phyloP scores from a whole-genome alignment of 2,113 vertebrate species.

The Vicugna pacos region DNA sequence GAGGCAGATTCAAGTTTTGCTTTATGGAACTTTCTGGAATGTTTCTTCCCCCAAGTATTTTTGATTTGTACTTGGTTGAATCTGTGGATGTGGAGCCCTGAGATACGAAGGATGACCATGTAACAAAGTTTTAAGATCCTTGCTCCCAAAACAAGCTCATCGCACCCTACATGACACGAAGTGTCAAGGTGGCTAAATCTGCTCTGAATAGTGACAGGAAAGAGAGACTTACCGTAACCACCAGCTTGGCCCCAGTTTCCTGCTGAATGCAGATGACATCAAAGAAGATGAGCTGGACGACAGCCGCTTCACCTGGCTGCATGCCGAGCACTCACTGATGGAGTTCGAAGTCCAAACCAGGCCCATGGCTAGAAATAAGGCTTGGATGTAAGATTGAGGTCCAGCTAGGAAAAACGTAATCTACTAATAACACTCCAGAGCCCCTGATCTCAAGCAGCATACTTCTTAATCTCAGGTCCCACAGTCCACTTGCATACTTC shows the following conservation, averaged over 20 bases:
- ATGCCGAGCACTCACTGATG: not conserved
- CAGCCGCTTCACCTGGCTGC: not conserved
- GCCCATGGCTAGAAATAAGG: not conserved
- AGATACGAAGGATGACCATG: too few species aligned
- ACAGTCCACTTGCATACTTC: not conserved
- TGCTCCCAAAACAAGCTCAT: not conserved
- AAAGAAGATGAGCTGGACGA: not conserved
- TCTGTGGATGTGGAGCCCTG: too few species aligned
- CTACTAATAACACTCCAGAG: too few species aligned
- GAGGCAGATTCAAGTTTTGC: too few species aligned
- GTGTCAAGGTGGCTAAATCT: not conserved
- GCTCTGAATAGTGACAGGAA: not conserved
- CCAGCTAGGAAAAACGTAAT: not conserved
- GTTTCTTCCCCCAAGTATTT: too few species aligned
- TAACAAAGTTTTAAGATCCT: not conserved
- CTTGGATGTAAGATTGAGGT: not conserved
- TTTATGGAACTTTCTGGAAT: too few species aligned
- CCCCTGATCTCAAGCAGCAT: not conserved
- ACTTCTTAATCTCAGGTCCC: not conserved
- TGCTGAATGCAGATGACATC: not conserved
- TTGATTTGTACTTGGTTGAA: too few species aligned
- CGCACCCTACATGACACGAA: accelerated
- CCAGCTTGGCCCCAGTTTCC: not conserved
- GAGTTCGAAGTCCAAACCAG: not conserved
- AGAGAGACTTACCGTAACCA: not conserved